phyloP scores from a whole-genome alignment of 1,140 invertebrate species.

The Drosophila simulans region DNA sequence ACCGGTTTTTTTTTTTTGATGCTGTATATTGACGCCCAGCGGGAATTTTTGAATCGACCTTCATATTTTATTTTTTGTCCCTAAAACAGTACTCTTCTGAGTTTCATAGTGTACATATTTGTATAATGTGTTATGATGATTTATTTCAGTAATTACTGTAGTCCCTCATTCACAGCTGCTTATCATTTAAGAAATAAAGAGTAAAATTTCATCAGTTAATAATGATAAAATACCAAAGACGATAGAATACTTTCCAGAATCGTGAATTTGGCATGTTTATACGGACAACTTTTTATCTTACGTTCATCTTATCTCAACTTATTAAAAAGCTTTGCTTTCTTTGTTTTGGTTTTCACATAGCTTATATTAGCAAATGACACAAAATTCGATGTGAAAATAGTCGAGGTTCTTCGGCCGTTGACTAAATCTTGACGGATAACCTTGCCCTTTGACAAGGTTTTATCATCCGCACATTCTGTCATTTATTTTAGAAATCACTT shows the following conservation, averaged over 20 bases:
- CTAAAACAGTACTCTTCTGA: too few species aligned
- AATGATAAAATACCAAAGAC: background rate
- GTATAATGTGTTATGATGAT: too few species aligned
- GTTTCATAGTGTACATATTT: too few species aligned
- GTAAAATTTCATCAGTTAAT: background rate
- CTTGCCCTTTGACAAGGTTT: slow-evolving; percentile 26
- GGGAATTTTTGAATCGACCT: too few species aligned
- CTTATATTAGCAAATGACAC: slow-evolving; percentile 16
- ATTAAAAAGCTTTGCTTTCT: background rate
- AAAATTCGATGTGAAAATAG: background rate
- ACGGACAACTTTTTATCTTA: too few species aligned
- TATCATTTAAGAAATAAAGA: too few species aligned
- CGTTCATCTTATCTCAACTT: background rate
- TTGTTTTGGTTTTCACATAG: slow-evolving; percentile 21
- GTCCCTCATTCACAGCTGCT: too few species aligned
- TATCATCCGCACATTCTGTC: background rate
- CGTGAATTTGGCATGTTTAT: too few species aligned
- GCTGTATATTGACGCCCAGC: too few species aligned
- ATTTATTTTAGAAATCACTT: slow-evolving; percentile 34
- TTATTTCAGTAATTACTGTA: too few species aligned
- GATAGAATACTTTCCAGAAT: too few species aligned
- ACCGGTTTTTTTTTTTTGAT: background rate
- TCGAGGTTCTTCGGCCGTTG: slow-evolving; percentile 6
- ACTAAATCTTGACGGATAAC: background rate
- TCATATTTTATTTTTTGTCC: too few species aligned